phyloP scores from a whole-genome alignment of 1,140 invertebrate genomes.

The Bilobella aurantiaca region DNA sequence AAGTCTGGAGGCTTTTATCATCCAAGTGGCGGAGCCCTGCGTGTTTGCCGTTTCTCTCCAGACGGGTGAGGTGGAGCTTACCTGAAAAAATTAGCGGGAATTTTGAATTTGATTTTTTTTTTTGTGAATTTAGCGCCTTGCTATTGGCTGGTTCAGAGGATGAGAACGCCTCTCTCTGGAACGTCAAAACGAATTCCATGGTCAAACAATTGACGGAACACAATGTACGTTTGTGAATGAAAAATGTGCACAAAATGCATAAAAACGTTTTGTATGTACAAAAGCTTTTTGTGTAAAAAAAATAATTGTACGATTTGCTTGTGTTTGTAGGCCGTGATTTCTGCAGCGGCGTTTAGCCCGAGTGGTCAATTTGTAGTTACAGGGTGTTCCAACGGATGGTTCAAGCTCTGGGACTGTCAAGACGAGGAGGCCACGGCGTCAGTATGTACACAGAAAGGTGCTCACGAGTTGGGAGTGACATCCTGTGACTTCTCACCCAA shows the following conservation, averaged over 20 bases:
- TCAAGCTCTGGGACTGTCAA: constrained; percentile 33
- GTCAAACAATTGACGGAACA: constrained; percentile 19
- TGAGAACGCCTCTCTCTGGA: constrained; percentile 57
- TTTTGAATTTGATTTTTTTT: background rate
- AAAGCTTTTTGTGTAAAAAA: no score
- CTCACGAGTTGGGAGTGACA: constrained; percentile 60
- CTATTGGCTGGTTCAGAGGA: constrained; percentile 59
- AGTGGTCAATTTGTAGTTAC: constrained; percentile 29
- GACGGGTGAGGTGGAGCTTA: constrained; percentile 43
- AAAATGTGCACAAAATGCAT: no score
- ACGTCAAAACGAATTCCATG: constrained; percentile 46
- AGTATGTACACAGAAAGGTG: constrained; percentile 44
- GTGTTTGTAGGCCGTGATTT: constrained; percentile 25
- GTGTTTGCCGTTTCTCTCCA: constrained; percentile 56
- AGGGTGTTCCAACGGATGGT: constrained; percentile 28
- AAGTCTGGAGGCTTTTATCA: constrained; percentile 42
- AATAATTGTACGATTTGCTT: no score
- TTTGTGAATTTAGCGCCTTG: background rate
- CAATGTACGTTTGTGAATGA: background rate
- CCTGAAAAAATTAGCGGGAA: background rate
- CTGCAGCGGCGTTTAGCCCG: constrained; percentile 27
- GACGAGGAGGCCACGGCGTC: constrained; percentile 40
- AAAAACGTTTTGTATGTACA: no score
- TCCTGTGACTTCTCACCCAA: constrained; percentile 53
- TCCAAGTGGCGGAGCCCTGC: constrained; percentile 40